phyloP scores from a whole-genome alignment of 1,140 invertebrate species.

The Harlomillsia oculata region DNA sequence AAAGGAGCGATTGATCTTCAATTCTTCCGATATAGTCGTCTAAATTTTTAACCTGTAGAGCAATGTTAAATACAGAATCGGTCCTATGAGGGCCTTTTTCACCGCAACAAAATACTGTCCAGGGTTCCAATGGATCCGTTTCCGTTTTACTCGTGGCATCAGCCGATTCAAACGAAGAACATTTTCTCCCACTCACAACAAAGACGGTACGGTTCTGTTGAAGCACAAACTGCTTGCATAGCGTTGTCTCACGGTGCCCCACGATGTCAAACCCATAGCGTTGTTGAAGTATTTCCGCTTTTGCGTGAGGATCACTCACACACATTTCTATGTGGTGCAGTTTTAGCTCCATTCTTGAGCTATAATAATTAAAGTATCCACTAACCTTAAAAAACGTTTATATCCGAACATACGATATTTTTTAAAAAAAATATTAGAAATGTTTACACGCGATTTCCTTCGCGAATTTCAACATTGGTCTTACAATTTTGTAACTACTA shows the following conservation, averaged over 20 bases:
- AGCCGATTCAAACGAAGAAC: too few relatives aligned
- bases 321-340: conserved; percentile 47
- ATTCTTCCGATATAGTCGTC: conserved; percentile 36
- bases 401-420: too few relatives aligned
- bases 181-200: conserved; percentile 39
- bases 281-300: conserved; percentile 35
- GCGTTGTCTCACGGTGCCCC: conserved; percentile 37
- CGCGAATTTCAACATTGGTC: too few relatives aligned
- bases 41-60: conserved; percentile 44
- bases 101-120: conserved; percentile 38
- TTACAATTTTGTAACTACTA: too few relatives aligned
- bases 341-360: conserved; percentile 34
- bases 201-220: conserved; percentile 39
- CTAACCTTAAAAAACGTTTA: too few relatives aligned
- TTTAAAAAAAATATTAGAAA: too few relatives aligned
- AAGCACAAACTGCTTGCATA: conserved; percentile 40
- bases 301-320: conserved; percentile 37
- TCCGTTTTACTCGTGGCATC: too few relatives aligned
- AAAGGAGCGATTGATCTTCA: conserved; percentile 37
- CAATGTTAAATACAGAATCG: conserved; percentile 46
- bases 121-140: conserved; percentile 30
- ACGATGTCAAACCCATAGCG: conserved; percentile 40
- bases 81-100: conserved; percentile 10
- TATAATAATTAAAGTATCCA: too few relatives aligned
- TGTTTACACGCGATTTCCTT: too few relatives aligned